A percentile compares a stretch with the other conserved stretches of the same genome.
Evolutionary conservation across 2,797 vertebrate genomes (phyloP).

Genomic region (Malurus splendens): DNA sequence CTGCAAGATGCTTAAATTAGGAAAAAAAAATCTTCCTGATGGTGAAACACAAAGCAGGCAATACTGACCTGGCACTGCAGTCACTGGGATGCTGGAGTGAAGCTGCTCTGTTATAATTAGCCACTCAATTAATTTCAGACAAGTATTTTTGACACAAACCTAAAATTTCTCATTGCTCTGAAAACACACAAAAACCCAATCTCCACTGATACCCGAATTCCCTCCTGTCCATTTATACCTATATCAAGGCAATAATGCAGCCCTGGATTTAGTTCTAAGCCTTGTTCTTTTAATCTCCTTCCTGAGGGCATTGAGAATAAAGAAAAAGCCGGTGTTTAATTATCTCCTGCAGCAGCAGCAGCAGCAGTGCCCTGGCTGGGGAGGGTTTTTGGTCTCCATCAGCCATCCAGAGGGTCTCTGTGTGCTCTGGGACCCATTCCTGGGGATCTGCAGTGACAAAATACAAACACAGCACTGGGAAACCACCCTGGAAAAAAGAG

Average conservation of each 20-base stretch:
- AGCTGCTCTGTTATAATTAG: neutral
- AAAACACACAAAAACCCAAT: neutral
- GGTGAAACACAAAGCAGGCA: neutral
- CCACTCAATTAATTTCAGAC: neutral
- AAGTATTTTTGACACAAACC: neutral
- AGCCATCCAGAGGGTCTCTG: neutral
- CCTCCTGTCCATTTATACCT: neutral
- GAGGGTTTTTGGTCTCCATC: neutral
- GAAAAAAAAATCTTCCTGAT: neutral
- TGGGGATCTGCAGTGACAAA: neutral
- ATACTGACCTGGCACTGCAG: neutral
- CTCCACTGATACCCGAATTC: neutral
- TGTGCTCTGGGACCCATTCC: neutral
- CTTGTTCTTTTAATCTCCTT: constrained; percentile 20
- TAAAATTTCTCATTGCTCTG: neutral
- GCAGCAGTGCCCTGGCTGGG: neutral
- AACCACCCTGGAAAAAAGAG: neutral
- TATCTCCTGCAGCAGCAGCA: constrained; percentile 3
- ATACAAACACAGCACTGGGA: neutral
- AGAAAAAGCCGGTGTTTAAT: constrained; percentile 14
- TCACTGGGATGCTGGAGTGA: neutral
- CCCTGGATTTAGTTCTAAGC: constrained; percentile 9
- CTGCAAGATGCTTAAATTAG: neutral
- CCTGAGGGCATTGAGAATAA: neutral
- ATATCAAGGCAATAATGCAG: neutral